Conservation (phyloP, 2,888 invertebrate species). For the Keiferia lycopersicella region DNA sequence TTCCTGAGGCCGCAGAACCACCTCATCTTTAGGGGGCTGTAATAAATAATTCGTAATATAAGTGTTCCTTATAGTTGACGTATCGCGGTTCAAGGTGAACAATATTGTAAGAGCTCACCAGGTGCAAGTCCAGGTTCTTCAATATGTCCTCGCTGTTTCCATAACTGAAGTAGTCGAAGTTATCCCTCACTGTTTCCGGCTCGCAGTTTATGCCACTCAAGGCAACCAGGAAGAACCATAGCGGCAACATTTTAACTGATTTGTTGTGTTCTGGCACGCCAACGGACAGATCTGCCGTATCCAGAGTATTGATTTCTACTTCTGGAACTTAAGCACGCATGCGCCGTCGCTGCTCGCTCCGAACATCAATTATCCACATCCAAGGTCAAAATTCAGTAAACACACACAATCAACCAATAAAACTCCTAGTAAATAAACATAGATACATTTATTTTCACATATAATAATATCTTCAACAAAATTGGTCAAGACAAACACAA, state of each 20-base stretch:
- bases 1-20: conserved; percentile 82
- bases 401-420: conserved; percentile 43
- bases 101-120: conserved; percentile 53
- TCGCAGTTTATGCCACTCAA: conserved; percentile 58
- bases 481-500: conserved; percentile 47
- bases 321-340: conserved; percentile 55
- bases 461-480: conserved; percentile 52
- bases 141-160: conserved; percentile 66
- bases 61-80: background rate
- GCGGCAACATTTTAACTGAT: conserved; percentile 58
- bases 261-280: conserved; percentile 59
- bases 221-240: conserved; percentile 49
- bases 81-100: conserved; percentile 18
- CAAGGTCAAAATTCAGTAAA: conserved; percentile 56
- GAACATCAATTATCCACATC: conserved; percentile 38
- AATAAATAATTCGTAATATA: conserved; percentile 32
- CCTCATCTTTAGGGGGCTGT: conserved; percentile 74
- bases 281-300: conserved; percentile 48
- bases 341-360: conserved; percentile 50
- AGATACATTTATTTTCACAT: conserved; percentile 57
- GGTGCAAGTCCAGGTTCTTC: conserved; percentile 65
- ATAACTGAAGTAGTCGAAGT: conserved; percentile 73
- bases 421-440: conserved; percentile 53
- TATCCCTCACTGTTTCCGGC: conserved; percentile 73
- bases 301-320: conserved; percentile 65